Evolutionary conservation across 2,888 invertebrate genomes (phyloP).

Genomic region (Zonitis immaculata): DNA sequence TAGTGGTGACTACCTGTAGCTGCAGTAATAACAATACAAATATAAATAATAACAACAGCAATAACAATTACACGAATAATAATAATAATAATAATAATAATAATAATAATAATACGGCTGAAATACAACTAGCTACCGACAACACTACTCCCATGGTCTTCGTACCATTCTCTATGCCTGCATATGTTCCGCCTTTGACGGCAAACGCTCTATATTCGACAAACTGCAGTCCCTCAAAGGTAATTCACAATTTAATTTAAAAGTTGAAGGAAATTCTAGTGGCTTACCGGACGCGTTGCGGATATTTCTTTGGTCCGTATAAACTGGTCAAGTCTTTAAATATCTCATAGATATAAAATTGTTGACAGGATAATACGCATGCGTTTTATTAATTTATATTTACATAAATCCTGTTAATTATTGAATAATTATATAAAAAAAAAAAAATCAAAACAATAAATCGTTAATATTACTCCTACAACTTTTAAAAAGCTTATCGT

Average conservation of each 20-base stretch:
- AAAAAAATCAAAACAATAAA: too few relatives aligned
- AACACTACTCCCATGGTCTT: constrained; percentile 49
- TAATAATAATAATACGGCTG: constrained; percentile 12
- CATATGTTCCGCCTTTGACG: constrained; percentile 47
- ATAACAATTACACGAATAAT: constrained; percentile 18
- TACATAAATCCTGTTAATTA: too few relatives aligned
- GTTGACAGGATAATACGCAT: constrained; percentile 10
- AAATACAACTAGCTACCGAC: constrained; percentile 30
- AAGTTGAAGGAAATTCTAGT: neutral
- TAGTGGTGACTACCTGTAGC: constrained; percentile 41
- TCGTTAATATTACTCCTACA: too few relatives aligned
- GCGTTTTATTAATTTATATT: constrained; percentile 7
- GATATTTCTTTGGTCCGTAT: constrained; percentile 38
- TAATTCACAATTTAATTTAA: constrained; percentile 25
- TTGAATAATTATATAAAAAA: too few relatives aligned
- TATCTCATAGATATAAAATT: neutral
- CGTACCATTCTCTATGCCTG: constrained; percentile 50
- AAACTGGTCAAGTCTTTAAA: constrained; percentile 20
- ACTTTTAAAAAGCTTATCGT: too few relatives aligned
- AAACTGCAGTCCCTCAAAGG: constrained; percentile 48
- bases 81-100: constrained; percentile 12
- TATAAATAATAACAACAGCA: constrained; percentile 13
- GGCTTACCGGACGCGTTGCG: constrained; percentile 21
- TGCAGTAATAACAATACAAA: constrained; percentile 39
- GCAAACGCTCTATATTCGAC: constrained; percentile 43